Evolutionary conservation across 2,888 invertebrate genomes (phyloP).

Genomic region (Molorchus minor): DNA sequence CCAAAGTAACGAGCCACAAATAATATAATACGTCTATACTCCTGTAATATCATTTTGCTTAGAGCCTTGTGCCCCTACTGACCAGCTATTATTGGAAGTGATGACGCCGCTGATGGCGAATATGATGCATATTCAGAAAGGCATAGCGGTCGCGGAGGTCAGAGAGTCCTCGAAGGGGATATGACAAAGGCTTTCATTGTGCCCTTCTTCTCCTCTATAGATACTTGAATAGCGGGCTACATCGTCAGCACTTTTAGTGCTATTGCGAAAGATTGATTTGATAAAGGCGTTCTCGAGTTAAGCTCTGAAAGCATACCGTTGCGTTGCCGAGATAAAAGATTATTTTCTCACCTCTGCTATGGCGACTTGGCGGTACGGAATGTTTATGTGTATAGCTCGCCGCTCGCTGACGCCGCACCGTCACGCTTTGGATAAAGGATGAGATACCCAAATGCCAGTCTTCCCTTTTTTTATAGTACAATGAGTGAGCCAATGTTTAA

Average conservation of each 20-base stretch:
- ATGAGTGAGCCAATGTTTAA: neutral
- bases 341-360: slow-evolving; percentile 48
- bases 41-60: too few species aligned
- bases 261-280: slow-evolving; percentile 61
- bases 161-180: slow-evolving; percentile 54
- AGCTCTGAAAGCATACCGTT: slow-evolving; percentile 48
- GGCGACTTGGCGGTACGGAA: neutral
- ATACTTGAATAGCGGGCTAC: slow-evolving; percentile 58
- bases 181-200: slow-evolving; percentile 58
- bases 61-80: too few species aligned
- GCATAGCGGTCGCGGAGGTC: slow-evolving; percentile 32
- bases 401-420: too few species aligned
- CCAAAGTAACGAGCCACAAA: too few species aligned
- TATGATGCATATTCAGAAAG: slow-evolving; percentile 51
- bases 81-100: too few species aligned
- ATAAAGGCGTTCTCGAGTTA: slow-evolving; percentile 57
- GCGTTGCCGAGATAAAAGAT: slow-evolving; percentile 48
- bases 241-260: slow-evolving; percentile 59
- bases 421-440: slow-evolving; percentile 11
- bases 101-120: too few species aligned
- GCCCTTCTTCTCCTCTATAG: slow-evolving; percentile 46
- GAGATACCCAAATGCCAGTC: slow-evolving; percentile 6
- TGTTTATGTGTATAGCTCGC: neutral
- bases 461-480: neutral
- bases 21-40: too few species aligned